Base-by-base conservation (phyloP, 1,140 invertebrate genomes). In the Meloidogyne chitwoodi region DNA sequence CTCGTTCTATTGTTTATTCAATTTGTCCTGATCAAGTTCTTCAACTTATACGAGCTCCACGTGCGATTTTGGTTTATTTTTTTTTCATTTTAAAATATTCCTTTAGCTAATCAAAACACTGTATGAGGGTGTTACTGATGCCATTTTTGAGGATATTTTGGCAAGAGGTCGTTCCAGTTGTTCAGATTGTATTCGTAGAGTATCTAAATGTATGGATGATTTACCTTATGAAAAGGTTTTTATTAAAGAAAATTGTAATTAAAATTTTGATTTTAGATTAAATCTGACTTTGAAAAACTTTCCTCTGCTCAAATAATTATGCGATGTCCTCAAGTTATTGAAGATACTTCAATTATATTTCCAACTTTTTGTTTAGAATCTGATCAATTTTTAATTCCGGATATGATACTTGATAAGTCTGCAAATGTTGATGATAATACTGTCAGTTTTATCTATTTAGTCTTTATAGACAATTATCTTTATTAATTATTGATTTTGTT, bases 1-100 rank as follows among this genome's bases (percentile, higher is more conserved):
- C 68, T 38, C 80, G 81, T 19, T 83, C 79, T 22, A 64, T 83
- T 12, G 6, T 81, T 26, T 81, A 81, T 78, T 66, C 48, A 24
- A 68, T 81, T 64, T 61, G 19, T 31, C 26, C 77, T 16, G n/a
- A 62, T n/a, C 56, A 74, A 8, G 76, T 83, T 29, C 12, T 81
- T n/a, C 31, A 63, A 12, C 64, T 81, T 6, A 29, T 68, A 31
- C 41, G 78, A 24, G 56, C 68, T 24, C 81, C 81, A 14, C 81
- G 80, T 19, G 31, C 64, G 11, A 74, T 83, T 31, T 61, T 74
- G n/a, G 66, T 78, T 34, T 31, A 38, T 14, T 31, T 67, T n/a
- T 26, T 31, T 67, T 6, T 41, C 0, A 6, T 67, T 16, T 34
- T 3, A 22, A 34, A 67, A 1, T 4, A 19, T 6, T 31, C 19